Base-by-base conservation (phyloP, 2,888 invertebrate species). In the Shargacucullia verbasci region DNA sequence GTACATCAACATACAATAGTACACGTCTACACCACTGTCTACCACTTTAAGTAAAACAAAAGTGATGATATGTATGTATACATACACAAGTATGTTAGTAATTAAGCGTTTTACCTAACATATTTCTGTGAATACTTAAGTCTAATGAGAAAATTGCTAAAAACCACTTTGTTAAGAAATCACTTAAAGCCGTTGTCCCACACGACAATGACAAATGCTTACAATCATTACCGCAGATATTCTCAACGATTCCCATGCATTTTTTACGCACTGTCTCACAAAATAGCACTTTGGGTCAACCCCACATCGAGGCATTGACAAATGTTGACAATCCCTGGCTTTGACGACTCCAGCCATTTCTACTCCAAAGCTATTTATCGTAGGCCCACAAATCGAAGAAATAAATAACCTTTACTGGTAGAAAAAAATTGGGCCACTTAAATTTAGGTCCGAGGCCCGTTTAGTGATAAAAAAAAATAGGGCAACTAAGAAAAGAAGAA, bases 251-350 rank as follows among this genome's bases (percentile, higher is more conserved):
- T 53, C 46, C 37, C 54, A 54, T 49, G 45, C 62, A 65, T 65
- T 54, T 29, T 46, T 60, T 37, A 60, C 53, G 33, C 48, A 20
- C 0, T 39, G 31, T 37, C 43, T 37, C 46, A 37, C 27, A 45
- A 59, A 41, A 43, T 41, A 41, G 45, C 43, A 49, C 48, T 56
- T 50, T 56, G 39, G 41, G 45, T 50, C 54, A 54, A 20, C 59
- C 58, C 59, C 50, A 15, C 14, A 8, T 14, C 7, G 38, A 53
- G 37, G 14, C 73, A 35, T 59, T 70, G 67, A 72, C 68, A 72
- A 76, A 76, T 76, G 73, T 76, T 72, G 65, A 73, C 73, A 62
- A 60, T 49, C 60, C 46, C 67, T 69, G 67, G 15, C 62, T 9
- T 40, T 59, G 60, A 64, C 45, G 50, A 53, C 34, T 61, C 25